phyloP scores from a whole-genome alignment of 1,140 invertebrate genomes.

The Lepidurus packardi region DNA sequence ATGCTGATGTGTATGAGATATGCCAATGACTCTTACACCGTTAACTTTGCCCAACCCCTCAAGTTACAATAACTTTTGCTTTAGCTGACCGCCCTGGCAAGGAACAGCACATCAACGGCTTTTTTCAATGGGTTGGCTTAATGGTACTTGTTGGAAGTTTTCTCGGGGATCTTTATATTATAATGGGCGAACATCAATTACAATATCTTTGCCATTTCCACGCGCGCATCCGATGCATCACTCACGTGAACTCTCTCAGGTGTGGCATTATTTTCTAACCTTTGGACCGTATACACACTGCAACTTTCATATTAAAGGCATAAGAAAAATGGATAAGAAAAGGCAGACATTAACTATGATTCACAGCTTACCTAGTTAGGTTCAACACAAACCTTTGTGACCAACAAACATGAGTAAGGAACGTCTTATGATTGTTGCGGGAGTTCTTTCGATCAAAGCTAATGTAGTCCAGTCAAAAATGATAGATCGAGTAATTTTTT shows the following conservation, averaged over 20 bases:
- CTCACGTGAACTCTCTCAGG: too few relatives aligned
- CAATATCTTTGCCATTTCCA: too few relatives aligned
- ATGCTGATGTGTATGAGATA: background rate
- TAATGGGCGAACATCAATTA: too few relatives aligned
- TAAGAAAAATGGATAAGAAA: too few relatives aligned
- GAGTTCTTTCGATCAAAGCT: conserved; percentile 9
- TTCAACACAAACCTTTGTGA: background rate
- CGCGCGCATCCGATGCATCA: too few relatives aligned
- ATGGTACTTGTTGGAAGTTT: too few relatives aligned
- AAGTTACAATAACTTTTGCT: background rate
- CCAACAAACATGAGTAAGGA: background rate
- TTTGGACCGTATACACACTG: too few relatives aligned
- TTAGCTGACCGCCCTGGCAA: background rate
- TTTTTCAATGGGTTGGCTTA: too few relatives aligned
- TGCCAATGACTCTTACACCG: background rate
- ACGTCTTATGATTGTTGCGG: background rate
- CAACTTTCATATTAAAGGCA: too few relatives aligned
- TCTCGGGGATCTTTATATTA: too few relatives aligned
- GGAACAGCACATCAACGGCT: background rate
- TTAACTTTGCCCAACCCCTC: background rate
- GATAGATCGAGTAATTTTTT: background rate
- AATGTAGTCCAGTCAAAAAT: conserved; percentile 6
- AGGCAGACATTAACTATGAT: background rate
- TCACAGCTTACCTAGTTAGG: background rate
- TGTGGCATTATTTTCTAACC: too few relatives aligned